phyloP scores from a whole-genome alignment of 2,797 vertebrate species.

The Fistularia tabacaria region DNA sequence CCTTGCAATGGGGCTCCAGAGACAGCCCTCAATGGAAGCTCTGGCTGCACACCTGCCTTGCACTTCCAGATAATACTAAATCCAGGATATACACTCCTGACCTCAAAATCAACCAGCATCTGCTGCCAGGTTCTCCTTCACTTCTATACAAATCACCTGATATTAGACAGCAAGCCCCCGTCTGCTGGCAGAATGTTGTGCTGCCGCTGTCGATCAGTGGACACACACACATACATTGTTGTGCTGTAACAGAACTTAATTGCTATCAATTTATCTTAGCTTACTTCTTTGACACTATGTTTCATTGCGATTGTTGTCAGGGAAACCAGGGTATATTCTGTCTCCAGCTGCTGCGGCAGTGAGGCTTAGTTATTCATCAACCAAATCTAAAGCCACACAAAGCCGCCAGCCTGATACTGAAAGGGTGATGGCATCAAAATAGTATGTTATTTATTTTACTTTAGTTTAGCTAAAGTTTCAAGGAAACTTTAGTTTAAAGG shows the following conservation, averaged over 20 bases:
- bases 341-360: constrained; percentile 55
- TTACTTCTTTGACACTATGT: constrained; percentile 6
- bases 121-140: constrained; percentile 69
- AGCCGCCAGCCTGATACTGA: too few relatives aligned
- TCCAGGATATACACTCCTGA: constrained; percentile 36
- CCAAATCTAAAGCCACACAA: constrained; percentile 26
- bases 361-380: constrained; percentile 39
- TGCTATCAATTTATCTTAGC: constrained; percentile 18
- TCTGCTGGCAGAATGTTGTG: constrained; percentile 25
- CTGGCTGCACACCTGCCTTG: constrained; percentile 46
- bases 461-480: too few relatives aligned
- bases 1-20: constrained; percentile 42
- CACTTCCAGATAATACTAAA: constrained; percentile 47
- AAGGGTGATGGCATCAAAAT: too few relatives aligned
- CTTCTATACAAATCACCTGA: constrained; percentile 39
- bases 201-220: constrained; percentile 10
- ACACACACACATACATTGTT: constrained; percentile 6
- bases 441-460: too few relatives aligned
- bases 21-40: constrained; percentile 55
- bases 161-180: constrained; percentile 24
- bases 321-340: constrained; percentile 58
- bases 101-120: constrained; percentile 42
- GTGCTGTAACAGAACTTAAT: constrained; percentile 23
- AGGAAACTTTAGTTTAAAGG: too few relatives aligned
- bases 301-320: constrained; percentile 50